Percentiles rank a stretch among this genome's conserved stretches.
These are phyloP conservation scores for Podarcis cretensis DNA, from an alignment of 2,113 vertebrate species.

Conservation along the genomic window DNA sequence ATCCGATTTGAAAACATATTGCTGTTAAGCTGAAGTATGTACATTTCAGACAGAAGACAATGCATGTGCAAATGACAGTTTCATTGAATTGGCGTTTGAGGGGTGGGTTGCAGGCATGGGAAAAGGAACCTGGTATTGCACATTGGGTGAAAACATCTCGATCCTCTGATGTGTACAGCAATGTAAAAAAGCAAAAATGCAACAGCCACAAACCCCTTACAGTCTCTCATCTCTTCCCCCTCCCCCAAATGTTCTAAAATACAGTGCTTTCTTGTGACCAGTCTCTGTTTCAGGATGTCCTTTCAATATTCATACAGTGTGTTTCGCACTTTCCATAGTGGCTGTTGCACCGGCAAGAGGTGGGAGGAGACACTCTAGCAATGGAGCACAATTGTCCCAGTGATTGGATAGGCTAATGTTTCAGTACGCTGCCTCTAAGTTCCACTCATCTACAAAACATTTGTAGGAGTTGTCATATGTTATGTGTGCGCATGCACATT, in stretches of 20 bases:
- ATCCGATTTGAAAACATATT: too few relatives aligned
- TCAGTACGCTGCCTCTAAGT: background rate
- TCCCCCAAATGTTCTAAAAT: background rate
- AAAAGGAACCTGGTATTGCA: too few relatives aligned
- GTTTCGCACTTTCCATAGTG: background rate
- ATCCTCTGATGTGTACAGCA: too few relatives aligned
- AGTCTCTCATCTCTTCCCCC: background rate
- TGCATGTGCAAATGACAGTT: too few relatives aligned
- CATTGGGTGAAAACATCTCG: too few relatives aligned
- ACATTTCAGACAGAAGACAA: too few relatives aligned
- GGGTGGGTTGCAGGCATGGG: too few relatives aligned
- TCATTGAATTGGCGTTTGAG: too few relatives aligned
- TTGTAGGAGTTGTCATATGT: background rate
- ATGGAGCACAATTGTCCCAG: background rate
- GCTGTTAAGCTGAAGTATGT: too few relatives aligned
- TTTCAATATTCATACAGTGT: background rate
- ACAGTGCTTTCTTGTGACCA: background rate
- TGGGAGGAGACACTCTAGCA: background rate
- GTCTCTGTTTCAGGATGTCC: background rate
- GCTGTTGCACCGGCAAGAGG: background rate
- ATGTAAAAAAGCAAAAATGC: too few relatives aligned
- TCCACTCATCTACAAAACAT: background rate
- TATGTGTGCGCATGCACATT: background rate
- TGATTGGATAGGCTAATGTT: background rate
- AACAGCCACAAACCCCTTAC: background rate